Evolutionary conservation across 2,797 vertebrate genomes (phyloP).

Genomic region (Merluccius polli): DNA sequence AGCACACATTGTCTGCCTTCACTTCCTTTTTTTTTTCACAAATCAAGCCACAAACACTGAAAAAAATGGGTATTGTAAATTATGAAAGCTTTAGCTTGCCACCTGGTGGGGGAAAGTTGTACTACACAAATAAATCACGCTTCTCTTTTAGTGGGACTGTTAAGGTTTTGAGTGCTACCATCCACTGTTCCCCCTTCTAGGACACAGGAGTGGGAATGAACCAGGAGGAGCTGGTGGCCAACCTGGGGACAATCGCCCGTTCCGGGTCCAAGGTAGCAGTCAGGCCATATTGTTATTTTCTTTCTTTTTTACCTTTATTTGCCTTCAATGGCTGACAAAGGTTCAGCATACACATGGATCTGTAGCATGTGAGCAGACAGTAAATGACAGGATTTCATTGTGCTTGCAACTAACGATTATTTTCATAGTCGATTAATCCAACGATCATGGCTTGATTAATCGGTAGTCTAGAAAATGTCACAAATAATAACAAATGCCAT

Average conservation of each 20-base stretch:
- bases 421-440: too few species aligned
- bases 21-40: background rate
- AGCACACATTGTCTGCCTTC: background rate
- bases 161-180: background rate
- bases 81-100: constrained; percentile 23
- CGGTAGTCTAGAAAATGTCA: too few species aligned
- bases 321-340: background rate
- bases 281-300: background rate
- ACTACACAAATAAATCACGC: constrained; percentile 8
- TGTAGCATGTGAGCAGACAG: background rate
- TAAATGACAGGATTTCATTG: background rate
- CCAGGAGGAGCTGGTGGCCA: constrained; percentile 85
- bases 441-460: too few species aligned
- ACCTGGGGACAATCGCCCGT: constrained; percentile 91
- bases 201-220: constrained; percentile 96
- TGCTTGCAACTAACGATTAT: too few species aligned
- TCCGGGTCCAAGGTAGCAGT: constrained; percentile 92
- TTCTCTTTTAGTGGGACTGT: background rate
- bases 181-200: constrained; percentile 57
- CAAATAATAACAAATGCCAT: too few species aligned
- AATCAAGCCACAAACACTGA: background rate
- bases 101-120: constrained; percentile 43
- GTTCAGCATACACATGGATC: background rate
- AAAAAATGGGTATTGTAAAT: background rate
- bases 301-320: background rate